phyloP scores from a whole-genome alignment of 2,113 vertebrate genomes.

The Antigone vipio region DNA sequence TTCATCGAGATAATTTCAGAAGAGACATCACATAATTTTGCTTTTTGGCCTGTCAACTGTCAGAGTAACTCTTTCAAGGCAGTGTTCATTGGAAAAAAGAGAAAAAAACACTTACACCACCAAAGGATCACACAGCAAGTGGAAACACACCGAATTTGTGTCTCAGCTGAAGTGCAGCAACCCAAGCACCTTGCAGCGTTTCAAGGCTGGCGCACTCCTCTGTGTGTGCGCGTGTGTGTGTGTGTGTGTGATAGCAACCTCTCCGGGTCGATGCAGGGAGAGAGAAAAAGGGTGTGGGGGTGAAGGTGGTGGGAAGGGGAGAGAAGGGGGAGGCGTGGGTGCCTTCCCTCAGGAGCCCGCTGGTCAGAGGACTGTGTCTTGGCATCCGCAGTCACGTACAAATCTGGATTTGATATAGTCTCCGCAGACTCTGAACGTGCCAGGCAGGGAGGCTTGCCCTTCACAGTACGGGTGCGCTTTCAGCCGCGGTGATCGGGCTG shows the following conservation, averaged over 20 bases:
- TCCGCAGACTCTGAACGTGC: neutral
- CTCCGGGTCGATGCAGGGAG: neutral
- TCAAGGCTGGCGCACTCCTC: neutral
- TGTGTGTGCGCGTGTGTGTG: too few relatives aligned
- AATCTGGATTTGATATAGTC: neutral
- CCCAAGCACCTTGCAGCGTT: neutral
- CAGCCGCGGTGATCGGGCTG: neutral
- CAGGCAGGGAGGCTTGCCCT: slow-evolving; percentile 45
- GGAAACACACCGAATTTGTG: neutral
- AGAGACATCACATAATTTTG: neutral
- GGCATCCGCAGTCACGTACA: neutral
- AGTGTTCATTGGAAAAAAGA: neutral
- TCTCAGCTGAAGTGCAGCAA: slow-evolving; percentile 17
- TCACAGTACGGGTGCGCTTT: slow-evolving; percentile 31
- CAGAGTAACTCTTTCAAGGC: slow-evolving; percentile 1
- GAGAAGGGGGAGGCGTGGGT: neutral
- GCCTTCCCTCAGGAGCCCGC: neutral
- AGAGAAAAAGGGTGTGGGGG: neutral
- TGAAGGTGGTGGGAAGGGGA: neutral
- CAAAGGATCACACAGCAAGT: neutral
- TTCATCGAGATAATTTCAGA: neutral
- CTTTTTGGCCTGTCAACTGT: neutral
- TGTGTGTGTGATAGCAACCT: neutral
- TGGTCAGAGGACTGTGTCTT: neutral
- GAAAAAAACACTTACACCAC: neutral